Base-by-base conservation (phyloP, 2,113 vertebrate species). In the Melanerpes formicivorus region DNA sequence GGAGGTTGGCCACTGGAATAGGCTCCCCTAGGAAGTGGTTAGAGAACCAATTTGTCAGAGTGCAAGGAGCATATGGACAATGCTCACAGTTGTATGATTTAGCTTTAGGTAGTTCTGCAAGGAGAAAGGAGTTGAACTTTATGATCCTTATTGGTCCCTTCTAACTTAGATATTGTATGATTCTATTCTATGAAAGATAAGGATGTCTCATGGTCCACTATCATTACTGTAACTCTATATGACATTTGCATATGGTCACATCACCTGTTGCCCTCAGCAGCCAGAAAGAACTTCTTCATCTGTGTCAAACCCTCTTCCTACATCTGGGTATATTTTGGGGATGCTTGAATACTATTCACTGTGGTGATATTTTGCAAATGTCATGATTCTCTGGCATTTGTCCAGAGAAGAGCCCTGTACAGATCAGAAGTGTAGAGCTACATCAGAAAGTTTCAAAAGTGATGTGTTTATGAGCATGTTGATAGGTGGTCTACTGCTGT, bases 41-140 rank as follows among this genome's bases (percentile, higher is more conserved):
- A 22, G 1, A 5, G 21, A 37, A 52, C 14, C 34, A 46, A 13
- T 19, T 10, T 60, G 4, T 29, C 32, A 44, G 58, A 48, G 32
- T 29, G 64, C 7, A 7, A 22, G 58, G 25, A 58, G 11, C 7
- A 3, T 30, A 74, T 78, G 29, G 7, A 75, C 4, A 1, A 23
- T 0, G 0, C 8, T 70, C 3, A 5, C 44, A 32, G 10, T 59
- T 5, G 0, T 48, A n/a, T 18, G 5, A 3, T 66, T 81, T 23
- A 52, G 9, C 54, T 70, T 77, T 37, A 70, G 14, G 11, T 44
- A 37, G n/a, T 54, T 9, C 18, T 83, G 23, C 0, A 3, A 69
- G 37, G 18, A 83, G 5, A 25, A 55, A 27, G 54, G 40, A 55
- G 8, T 65, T 86, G 44, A 30, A 30, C 21, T 63, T 22, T 13